Conservation (phyloP, 2,113 vertebrate species). For the Mystacornis crossleyi region DNA sequence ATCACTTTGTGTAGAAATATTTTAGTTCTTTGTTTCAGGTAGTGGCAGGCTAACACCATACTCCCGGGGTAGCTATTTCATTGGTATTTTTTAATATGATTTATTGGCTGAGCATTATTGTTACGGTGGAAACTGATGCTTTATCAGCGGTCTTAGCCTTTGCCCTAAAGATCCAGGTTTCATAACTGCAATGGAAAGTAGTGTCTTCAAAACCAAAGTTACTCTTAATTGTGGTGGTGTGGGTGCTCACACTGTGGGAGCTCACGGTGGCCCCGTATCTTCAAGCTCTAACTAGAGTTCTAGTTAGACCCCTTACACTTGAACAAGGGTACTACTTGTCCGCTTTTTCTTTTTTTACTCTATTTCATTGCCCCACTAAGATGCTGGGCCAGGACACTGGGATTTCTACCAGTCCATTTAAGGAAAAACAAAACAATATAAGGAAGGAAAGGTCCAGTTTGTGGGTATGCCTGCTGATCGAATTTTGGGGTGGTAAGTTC, state of each 20-base stretch:
- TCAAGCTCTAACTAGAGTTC: constrained; percentile 52
- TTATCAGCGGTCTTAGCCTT: neutral
- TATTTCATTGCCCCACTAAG: constrained; percentile 68
- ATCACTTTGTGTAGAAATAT: neutral
- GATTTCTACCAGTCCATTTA: constrained; percentile 69
- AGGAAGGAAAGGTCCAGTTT: constrained; percentile 65
- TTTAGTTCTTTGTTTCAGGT: neutral
- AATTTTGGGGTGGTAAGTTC: constrained; percentile 67
- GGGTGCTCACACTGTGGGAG: neutral
- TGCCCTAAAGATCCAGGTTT: neutral
- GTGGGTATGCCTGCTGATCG: constrained; percentile 66
- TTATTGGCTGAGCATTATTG: neutral
- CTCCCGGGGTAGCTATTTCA: neutral
- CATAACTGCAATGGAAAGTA: neutral
- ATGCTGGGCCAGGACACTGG: constrained; percentile 68
- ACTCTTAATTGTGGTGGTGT: neutral
- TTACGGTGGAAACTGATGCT: neutral
- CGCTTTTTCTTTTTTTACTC: constrained; percentile 62
- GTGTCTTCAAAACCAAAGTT: neutral
- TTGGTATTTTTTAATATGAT: neutral
- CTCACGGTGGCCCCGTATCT: neutral
- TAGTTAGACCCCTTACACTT: constrained; percentile 59
- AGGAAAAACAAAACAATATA: constrained; percentile 68
- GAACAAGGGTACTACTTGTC: constrained; percentile 61
- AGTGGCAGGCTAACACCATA: neutral